Evolutionary conservation across 2,888 invertebrate species (phyloP), one percentile per base, ranked within the genome.

Genomic region (Prosapia bicincta): DNA sequence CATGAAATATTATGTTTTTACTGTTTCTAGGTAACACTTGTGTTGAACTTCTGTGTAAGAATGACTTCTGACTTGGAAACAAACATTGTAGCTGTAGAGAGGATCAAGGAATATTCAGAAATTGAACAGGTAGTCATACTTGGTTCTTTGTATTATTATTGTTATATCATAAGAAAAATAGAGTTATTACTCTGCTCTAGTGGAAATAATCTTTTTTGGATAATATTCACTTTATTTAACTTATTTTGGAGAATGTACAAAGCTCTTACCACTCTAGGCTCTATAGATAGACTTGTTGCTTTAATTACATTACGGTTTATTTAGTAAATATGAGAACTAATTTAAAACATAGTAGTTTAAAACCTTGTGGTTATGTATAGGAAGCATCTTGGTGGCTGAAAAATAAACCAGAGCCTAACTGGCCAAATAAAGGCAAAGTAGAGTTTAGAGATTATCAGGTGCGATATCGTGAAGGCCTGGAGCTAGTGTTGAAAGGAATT

Each of bases 361-460:
- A n/a, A n/a, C n/a, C n/a, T n/a, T n/a, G n/a, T n/a, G n/a, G n/a
- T n/a, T n/a, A n/a, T n/a, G n/a, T n/a, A n/a, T 78, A 91, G 87
- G 95, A 96, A 85, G 95, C 95, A 0, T 85, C 92, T 20, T 95
- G 95, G 95, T 90, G 89, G 76, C 85, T 91, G 69, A 85, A 88
- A 0, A 87, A 88, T 77, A 87, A 86, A 71, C 88, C 89, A 25
- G 91, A 90, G 20, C 84, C 86, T 25, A 86, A 89, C 32, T 98
- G 98, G 98, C 98, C 98, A 1, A 87, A 88, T 76, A 86, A 89
- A 65, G 98, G 98, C 76, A 87, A 89, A 65, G 92, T 98, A 54
- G 89, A 90, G 80, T 94, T 98, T 84, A 90, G 91, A 79, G 88
- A 94, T 81, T 94, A 93, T 83, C 90, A 94, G 83, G 93, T 97